Evolutionary conservation across 2,888 invertebrate species (phyloP).

Genomic region (Cinara cedri): DNA sequence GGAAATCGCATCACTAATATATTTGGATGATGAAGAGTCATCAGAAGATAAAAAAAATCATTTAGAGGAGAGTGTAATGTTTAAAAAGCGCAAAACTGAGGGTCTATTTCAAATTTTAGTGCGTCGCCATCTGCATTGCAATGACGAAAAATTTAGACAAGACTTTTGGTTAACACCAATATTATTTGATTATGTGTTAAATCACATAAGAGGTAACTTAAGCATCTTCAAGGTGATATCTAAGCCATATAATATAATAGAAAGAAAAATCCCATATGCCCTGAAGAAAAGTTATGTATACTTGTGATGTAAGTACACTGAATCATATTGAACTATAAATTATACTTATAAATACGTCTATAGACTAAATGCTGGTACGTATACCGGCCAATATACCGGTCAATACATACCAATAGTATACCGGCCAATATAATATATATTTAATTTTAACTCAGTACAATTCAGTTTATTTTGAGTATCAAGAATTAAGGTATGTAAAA

Average conservation of each 20-base stretch:
- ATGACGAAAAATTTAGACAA: conserved; percentile 45
- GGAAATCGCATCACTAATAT: conserved; percentile 15
- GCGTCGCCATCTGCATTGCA: conserved; percentile 37
- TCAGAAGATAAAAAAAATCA: conserved; percentile 18
- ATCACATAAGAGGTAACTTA: conserved; percentile 45
- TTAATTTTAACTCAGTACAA: too few species aligned
- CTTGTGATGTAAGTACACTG: conserved; percentile 28
- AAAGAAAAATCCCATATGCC: conserved; percentile 37
- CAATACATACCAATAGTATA: conserved; percentile 22
- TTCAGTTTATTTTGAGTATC: too few species aligned
- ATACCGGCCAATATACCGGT: conserved; percentile 7
- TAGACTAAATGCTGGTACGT: conserved; percentile 22
- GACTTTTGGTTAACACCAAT: conserved; percentile 50
- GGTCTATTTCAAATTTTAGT: conserved; percentile 40
- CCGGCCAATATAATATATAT: conserved; percentile 34
- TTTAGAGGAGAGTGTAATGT: conserved; percentile 12
- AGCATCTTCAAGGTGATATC: too few species aligned
- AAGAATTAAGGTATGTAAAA: too few species aligned
- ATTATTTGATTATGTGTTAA: conserved; percentile 48
- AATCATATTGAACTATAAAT: conserved; percentile 39
- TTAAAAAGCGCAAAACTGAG: conserved; percentile 10
- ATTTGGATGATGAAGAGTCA: conserved; percentile 23
- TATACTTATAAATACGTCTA: conserved; percentile 15
- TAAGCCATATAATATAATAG: conserved; percentile 36
- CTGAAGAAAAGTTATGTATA: conserved; percentile 52